phyloP scores from a whole-genome alignment of 2,888 invertebrate species.

The Nymphalis polychloros region DNA sequence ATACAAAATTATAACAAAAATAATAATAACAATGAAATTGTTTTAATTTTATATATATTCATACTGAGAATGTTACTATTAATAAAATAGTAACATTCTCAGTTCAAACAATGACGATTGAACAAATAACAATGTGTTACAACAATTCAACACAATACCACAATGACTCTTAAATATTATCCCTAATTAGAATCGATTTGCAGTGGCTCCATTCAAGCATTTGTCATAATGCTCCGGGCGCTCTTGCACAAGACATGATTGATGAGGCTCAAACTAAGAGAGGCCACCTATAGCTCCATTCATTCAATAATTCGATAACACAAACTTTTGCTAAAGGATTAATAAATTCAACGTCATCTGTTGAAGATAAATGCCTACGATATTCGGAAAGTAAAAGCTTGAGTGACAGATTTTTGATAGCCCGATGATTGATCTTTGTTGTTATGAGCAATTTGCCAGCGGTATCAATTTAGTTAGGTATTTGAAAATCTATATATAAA shows the following conservation, averaged over 20 bases:
- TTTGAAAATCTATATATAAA: conserved; percentile 1
- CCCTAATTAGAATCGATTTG: conserved; percentile 77
- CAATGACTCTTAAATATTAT: conserved; percentile 77
- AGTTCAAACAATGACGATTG: not conserved
- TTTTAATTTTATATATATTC: too few relatives aligned
- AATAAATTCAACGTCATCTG: conserved; percentile 57
- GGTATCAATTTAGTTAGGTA: conserved; percentile 19
- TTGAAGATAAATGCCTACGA: conserved; percentile 47
- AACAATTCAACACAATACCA: conserved; percentile 51
- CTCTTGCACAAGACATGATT: conserved; percentile 71
- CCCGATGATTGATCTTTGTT: conserved; percentile 43
- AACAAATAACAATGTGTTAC: conserved; percentile 54
- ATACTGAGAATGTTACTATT: too few relatives aligned
- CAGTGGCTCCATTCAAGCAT: conserved; percentile 60
- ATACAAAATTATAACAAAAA: not conserved
- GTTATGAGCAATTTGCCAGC: conserved; percentile 32
- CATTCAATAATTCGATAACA: conserved; percentile 59
- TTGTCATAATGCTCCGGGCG: conserved; percentile 61
- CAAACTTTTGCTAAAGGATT: conserved; percentile 65
- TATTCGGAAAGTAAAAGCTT: conserved; percentile 43
- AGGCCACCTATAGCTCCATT: conserved; percentile 49
- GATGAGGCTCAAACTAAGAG: conserved; percentile 53
- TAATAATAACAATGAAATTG: not conserved
- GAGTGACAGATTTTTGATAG: conserved; percentile 41
- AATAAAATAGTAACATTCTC: too few relatives aligned